Evolutionary conservation across 2,888 invertebrate species (phyloP), one percentile per base, ranked within the genome.

Genomic region (Ethmia dodecea): DNA sequence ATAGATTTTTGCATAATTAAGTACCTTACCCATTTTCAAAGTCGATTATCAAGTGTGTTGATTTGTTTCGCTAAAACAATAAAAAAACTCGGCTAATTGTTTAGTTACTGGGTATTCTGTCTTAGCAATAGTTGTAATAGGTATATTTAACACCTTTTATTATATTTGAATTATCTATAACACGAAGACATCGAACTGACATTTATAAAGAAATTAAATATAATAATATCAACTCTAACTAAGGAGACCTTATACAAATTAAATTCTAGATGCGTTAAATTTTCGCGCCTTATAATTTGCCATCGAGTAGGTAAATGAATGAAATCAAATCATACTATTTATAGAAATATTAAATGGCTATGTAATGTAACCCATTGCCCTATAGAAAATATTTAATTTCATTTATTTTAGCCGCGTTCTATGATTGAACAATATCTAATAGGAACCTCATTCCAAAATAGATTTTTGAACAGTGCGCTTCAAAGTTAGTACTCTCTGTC

Each of bases 371-470:
- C 6, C 13, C 39, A 18, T 32, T 39, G 56, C 59, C 55, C 14
- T 31, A 52, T 30, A 40, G 59, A 60, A 49, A 45, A 41, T 45
- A 37, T 26, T 33, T 35, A 28, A 37, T 45, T 51, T 53, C 41
- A 50, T 42, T 52, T 47, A 51, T 50, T 51, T 54, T 39, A 35
- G 10, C 15, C 5, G 28, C 31, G 30, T 41, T 45, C 28, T 40
- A 43, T 16, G 32, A 37, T 49, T 30, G 47, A 56, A 52, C 47
- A 47, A 34, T 27, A 33, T 43, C 27, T 25, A 48, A 49, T 49
- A 45, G 35, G 39, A 63, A 64, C 62, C 58, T 57, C 60, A 58
- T 58, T 55, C 41, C 37, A 43, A 60, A 63, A 49, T 59, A 60
- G 43, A 52, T 58, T 58, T 58, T 46, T 47, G 59, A 57, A 50